phyloP scores from a whole-genome alignment of 2,888 invertebrate genomes.

The Pollenia angustigena region DNA sequence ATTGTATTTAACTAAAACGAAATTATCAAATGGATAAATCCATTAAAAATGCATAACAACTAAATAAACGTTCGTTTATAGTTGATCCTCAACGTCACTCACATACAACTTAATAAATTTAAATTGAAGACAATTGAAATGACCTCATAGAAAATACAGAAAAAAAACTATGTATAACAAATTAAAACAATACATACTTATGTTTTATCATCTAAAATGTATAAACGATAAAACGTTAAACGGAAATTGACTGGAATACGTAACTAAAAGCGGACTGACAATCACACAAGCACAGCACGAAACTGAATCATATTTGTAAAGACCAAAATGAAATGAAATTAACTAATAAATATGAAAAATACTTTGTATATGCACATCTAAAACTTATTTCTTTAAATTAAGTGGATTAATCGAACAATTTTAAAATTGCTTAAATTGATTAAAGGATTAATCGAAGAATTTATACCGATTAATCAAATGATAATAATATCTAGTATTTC shows the following conservation, averaged over 20 bases:
- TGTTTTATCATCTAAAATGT: constrained; percentile 57
- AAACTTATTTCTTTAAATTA: constrained; percentile 35
- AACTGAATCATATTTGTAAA: constrained; percentile 52
- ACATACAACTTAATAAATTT: constrained; percentile 77
- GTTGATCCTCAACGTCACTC: constrained; percentile 54
- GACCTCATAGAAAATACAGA: constrained; percentile 78
- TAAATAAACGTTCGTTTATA: constrained; percentile 3
- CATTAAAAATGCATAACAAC: constrained; percentile 17
- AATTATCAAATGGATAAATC: constrained; percentile 13
- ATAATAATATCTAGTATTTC: no score
- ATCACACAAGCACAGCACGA: constrained; percentile 1
- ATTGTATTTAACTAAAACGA: not conserved
- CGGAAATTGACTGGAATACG: constrained; percentile 66
- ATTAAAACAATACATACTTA: constrained; percentile 53
- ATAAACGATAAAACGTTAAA: constrained; percentile 59
- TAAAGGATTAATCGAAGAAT: no score
- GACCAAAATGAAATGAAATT: constrained; percentile 31
- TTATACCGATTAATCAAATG: no score
- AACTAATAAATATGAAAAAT: constrained; percentile 12
- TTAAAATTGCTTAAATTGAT: no score
- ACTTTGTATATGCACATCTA: not conserved
- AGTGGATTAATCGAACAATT: no score
- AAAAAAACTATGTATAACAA: constrained; percentile 29
- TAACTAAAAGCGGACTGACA: constrained; percentile 21
- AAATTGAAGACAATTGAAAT: constrained; percentile 84